Conservation (phyloP, 2,888 invertebrate species). For the Elegia similella region DNA sequence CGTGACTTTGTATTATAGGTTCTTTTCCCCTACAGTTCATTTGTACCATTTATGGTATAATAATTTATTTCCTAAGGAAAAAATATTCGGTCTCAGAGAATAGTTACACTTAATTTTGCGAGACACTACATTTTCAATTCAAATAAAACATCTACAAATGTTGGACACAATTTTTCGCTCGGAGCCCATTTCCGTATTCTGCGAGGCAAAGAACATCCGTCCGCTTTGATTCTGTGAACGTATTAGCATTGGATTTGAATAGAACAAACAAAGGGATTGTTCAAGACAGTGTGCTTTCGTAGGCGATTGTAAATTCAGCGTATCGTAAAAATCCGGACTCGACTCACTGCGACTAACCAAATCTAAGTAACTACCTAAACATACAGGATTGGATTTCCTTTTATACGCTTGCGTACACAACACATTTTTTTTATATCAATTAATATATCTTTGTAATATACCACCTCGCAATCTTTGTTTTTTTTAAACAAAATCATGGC, state of each 20-base stretch:
- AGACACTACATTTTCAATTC: too few relatives aligned
- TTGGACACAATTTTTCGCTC: slow-evolving; percentile 50
- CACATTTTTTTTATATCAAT: too few relatives aligned
- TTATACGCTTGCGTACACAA: neutral
- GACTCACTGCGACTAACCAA: slow-evolving; percentile 34
- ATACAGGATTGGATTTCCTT: neutral
- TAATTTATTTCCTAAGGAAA: too few relatives aligned
- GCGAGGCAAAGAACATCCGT: slow-evolving; percentile 68
- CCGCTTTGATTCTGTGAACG: slow-evolving; percentile 76
- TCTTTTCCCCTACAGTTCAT: too few relatives aligned
- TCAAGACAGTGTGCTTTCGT: slow-evolving; percentile 77
- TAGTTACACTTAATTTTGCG: too few relatives aligned
- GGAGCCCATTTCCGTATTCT: slow-evolving; percentile 54
- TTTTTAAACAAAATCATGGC: too few relatives aligned
- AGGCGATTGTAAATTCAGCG: slow-evolving; percentile 78
- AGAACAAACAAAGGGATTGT: slow-evolving; percentile 80
- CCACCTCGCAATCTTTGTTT: too few relatives aligned
- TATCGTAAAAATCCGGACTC: slow-evolving; percentile 68
- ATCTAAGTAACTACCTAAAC: slow-evolving; percentile 9
- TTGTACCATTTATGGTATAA: too few relatives aligned
- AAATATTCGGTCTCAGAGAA: too few relatives aligned
- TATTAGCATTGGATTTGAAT: slow-evolving; percentile 81
- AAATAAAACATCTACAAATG: slow-evolving; percentile 28
- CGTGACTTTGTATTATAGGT: too few relatives aligned
- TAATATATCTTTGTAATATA: too few relatives aligned